Conservation (phyloP, 2,888 invertebrate species). For the Nasonovia ribisnigri region DNA sequence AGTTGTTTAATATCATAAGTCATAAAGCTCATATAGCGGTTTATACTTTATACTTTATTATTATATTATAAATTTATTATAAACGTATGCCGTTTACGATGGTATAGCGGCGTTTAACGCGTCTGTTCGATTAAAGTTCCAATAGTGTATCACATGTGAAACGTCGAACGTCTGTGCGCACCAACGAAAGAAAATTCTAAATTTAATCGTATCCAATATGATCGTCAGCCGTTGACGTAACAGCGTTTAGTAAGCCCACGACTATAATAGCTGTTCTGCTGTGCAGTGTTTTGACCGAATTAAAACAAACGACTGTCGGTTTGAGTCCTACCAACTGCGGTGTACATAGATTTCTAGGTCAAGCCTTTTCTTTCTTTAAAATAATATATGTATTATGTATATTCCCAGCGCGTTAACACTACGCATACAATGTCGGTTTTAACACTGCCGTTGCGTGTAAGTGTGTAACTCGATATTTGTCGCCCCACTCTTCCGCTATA, state of each 20-base stretch:
- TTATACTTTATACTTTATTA: neutral
- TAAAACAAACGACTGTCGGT: neutral
- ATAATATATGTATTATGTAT: neutral
- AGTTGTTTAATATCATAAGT: neutral
- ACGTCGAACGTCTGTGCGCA: neutral
- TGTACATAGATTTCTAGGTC: conserved; percentile 44
- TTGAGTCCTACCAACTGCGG: conserved; percentile 19
- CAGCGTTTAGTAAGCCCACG: neutral
- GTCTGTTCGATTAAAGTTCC: neutral
- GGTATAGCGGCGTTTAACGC: neutral
- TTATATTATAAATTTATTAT: neutral
- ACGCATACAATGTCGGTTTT: neutral
- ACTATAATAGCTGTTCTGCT: neutral
- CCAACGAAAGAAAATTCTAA: neutral
- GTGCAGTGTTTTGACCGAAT: conserved; percentile 29
- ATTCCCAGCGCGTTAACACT: neutral
- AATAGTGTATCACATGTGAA: neutral
- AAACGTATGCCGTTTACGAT: neutral
- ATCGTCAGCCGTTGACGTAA: neutral
- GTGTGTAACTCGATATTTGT: neutral
- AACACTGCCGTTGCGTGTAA: neutral
- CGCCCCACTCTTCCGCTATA: neutral
- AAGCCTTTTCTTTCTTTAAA: conserved; percentile 22
- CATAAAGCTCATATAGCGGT: neutral
- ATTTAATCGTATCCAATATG: conserved; percentile 10